phyloP scores from a whole-genome alignment of 2,888 invertebrate species.

The Tipula helvola region DNA sequence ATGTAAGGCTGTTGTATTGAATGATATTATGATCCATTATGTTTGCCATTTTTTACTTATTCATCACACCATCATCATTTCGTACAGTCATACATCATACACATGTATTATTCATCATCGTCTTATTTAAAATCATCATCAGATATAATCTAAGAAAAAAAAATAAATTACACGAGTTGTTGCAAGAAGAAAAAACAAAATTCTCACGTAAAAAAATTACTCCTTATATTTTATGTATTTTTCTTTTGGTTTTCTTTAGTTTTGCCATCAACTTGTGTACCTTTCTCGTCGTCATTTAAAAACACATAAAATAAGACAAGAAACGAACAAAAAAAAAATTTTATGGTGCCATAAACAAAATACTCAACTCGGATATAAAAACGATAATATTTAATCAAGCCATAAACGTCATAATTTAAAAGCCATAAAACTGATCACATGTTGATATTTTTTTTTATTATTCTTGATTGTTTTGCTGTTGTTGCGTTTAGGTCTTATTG shows the following conservation, averaged over 20 bases:
- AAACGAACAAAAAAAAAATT: not conserved
- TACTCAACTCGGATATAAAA: constrained; percentile 9
- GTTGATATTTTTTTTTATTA: constrained; percentile 8
- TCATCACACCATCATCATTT: not conserved
- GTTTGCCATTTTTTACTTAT: not conserved
- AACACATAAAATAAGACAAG: not conserved
- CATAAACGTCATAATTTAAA: constrained; percentile 11
- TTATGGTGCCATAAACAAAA: constrained; percentile 10
- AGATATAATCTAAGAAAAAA: not conserved
- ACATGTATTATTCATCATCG: not conserved
- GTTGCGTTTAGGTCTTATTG: not conserved
- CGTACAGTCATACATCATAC: not conserved
- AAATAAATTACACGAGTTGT: not conserved
- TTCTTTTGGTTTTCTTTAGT: not conserved
- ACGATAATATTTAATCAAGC: constrained; percentile 10
- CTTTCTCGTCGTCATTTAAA: not conserved
- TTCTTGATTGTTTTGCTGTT: not conserved
- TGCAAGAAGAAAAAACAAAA: not conserved
- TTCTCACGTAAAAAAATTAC: not conserved
- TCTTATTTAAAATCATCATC: not conserved
- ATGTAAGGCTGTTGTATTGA: not conserved
- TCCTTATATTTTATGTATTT: not conserved
- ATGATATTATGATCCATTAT: not conserved
- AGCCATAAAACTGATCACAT: constrained; percentile 9
- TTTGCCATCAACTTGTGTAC: not conserved